A percentile compares a stretch with the other conserved stretches of the same genome.
Evolutionary conservation across 2,888 invertebrate species (phyloP).

Genomic region (Chrysolina oricalcia): DNA sequence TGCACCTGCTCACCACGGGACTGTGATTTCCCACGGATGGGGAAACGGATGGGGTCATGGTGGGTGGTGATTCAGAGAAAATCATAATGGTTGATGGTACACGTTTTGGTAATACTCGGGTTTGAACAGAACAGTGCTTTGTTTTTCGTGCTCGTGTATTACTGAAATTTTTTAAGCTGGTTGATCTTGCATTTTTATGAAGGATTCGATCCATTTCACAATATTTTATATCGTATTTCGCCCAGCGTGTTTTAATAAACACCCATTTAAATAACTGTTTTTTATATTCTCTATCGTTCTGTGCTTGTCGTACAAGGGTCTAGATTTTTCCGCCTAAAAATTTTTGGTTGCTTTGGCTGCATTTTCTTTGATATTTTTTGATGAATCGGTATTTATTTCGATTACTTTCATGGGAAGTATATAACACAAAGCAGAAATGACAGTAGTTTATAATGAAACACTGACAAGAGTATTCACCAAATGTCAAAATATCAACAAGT

Average conservation of each 20-base stretch:
- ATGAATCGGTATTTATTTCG: too few relatives aligned
- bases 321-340: too few relatives aligned
- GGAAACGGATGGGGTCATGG: background rate
- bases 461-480: too few relatives aligned
- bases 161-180: background rate
- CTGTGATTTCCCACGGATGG: background rate
- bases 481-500: too few relatives aligned
- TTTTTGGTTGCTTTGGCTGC: too few relatives aligned
- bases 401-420: too few relatives aligned
- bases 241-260: background rate
- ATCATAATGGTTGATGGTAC: background rate
- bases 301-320: too few relatives aligned
- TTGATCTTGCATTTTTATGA: background rate
- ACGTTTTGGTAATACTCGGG: background rate
- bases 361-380: too few relatives aligned
- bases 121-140: background rate
- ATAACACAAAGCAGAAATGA: too few relatives aligned
- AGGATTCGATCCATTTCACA: background rate
- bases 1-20: background rate
- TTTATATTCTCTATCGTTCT: too few relatives aligned
- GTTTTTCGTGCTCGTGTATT: background rate
- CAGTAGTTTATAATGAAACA: too few relatives aligned
- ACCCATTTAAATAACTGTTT: background rate
- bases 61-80: slow-evolving; percentile 5
- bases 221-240: background rate